Conservation (phyloP, 2,888 invertebrate genomes). For the Ariolimax columbianus region DNA sequence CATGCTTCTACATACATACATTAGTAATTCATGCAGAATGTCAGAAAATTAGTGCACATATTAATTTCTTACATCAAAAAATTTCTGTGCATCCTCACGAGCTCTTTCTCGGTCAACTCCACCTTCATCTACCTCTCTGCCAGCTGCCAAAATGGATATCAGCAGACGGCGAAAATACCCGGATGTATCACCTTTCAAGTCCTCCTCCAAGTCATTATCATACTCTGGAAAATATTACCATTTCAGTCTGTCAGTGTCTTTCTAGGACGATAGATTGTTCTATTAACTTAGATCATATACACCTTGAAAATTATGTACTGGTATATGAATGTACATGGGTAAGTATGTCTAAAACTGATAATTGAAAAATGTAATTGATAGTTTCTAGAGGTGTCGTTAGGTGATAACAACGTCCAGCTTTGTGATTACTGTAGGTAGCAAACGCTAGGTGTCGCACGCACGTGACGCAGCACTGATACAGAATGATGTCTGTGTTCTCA, state of each 20-base stretch:
- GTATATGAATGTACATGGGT: no score
- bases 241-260: background rate
- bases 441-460: no score
- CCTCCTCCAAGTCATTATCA: conserved; percentile 66
- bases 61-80: conserved; percentile 63
- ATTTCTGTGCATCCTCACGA: conserved; percentile 66
- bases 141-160: conserved; percentile 63
- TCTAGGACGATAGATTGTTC: background rate
- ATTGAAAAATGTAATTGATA: no score
- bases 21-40: background rate
- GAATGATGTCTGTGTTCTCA: no score
- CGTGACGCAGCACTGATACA: no score
- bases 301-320: no score
- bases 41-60: background rate
- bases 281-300: no score
- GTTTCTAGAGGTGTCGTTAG: no score
- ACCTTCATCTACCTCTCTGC: conserved; percentile 60
- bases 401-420: no score
- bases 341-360: no score
- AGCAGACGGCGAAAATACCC: conserved; percentile 71
- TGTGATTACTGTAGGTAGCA: no score
- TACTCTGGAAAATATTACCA: conserved; percentile 58
- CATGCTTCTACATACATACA: no score
- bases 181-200: conserved; percentile 65
- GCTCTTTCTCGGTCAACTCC: conserved; percentile 61